Evolutionary conservation across 2,113 vertebrate genomes (phyloP).

Genomic region (Sinocyclocheilus anophthalmus): DNA sequence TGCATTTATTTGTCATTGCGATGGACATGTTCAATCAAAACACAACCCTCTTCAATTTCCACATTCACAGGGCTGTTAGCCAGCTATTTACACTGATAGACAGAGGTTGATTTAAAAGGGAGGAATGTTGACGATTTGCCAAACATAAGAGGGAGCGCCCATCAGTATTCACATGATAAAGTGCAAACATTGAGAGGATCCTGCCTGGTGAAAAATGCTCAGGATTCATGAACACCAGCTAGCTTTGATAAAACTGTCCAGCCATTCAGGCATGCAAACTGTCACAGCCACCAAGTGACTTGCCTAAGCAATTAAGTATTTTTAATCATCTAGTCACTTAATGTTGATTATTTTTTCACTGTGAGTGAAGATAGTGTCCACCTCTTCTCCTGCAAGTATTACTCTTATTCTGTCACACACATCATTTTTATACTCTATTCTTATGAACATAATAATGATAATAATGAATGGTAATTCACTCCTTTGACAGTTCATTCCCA

Average conservation of each 20-base stretch:
- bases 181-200: slow-evolving; percentile 35
- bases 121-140: slow-evolving; percentile 48
- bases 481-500: slow-evolving; percentile 2
- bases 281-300: not conserved
- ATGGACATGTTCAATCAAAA: slow-evolving; percentile 76
- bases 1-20: slow-evolving; percentile 68
- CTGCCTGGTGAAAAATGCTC: slow-evolving; percentile 15
- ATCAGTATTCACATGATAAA: slow-evolving; percentile 58
- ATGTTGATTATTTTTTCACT: slow-evolving; percentile 1
- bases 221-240: slow-evolving; percentile 24
- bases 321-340: slow-evolving; percentile 4
- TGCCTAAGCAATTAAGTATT: not conserved
- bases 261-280: not conserved
- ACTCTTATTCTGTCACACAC: not conserved
- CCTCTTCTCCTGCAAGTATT: not conserved
- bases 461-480: slow-evolving; percentile 24
- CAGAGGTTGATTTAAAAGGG: slow-evolving; percentile 54
- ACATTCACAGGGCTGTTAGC: slow-evolving; percentile 46
- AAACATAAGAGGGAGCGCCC: slow-evolving; percentile 40
- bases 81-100: slow-evolving; percentile 68
- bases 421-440: slow-evolving; percentile 5
- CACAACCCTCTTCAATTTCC: slow-evolving; percentile 69
- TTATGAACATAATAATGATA: slow-evolving; percentile 26
- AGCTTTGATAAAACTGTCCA: not conserved
- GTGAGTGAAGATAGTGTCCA: not conserved